Evolutionary conservation across 2,797 vertebrate species (phyloP), one percentile per base, ranked within the genome.

Genomic region (Karalla daura): DNA sequence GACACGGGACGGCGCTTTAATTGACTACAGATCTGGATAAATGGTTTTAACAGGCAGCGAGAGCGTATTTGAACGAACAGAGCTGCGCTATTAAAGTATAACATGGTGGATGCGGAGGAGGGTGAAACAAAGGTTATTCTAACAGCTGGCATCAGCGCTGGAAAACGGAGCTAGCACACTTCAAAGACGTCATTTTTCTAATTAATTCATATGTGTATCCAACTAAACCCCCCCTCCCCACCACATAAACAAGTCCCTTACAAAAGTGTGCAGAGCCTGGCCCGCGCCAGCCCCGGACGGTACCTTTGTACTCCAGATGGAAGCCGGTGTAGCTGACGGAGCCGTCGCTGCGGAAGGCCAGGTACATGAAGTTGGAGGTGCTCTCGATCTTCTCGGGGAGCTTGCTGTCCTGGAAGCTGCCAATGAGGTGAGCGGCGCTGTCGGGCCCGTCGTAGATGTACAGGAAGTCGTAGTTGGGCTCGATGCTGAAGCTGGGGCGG

Each of bases 291-390:
- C 44, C 27, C 41, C 53, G 65, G 1, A 36, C 46, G 62, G 84
- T 94, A 98, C 97, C 97, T 96, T 98, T 98, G 84, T 98, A 99
- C 76, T 99, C 97, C 83, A 99, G 86, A 81, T 99, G 97, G 86
- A 99, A 98, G 78, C 98, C 98, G 1, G 95, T 97, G 87, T 98
- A 98, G 91, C 97, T 99, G 78, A 99, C 98, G 63, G 98, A 98
- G 64, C 97, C 98, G 63, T 99, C 98, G 41, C 97, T 99, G 44
- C 97, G 95, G 93, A 99, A 99, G 82, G 96, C 97, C 88, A 99
- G 85, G 86, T 98, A 96, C 96, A 99, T 98, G 63, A 94, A 95
- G 84, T 97, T 96, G 53, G 96, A 97, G 61, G 95, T 96, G 86
- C 98, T 99, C 87, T 99, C 98, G 66, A 99, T 96, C 76, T 97